A percentile compares a stretch with the other conserved stretches of the same genome.
phyloP scores from a whole-genome alignment of 2,797 vertebrate species.

The Thalassophryne amazonica region DNA sequence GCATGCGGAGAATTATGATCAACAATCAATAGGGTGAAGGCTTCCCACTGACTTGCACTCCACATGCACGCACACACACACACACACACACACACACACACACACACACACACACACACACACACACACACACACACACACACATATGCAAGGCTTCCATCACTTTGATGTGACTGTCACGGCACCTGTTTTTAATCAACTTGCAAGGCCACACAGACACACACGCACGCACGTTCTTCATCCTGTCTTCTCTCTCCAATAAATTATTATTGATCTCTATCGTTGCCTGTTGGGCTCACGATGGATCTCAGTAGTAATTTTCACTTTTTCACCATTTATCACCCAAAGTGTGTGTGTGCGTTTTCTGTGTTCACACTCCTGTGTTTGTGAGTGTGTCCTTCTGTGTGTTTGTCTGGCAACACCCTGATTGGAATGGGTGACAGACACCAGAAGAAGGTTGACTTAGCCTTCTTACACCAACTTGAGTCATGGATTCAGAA shows the following conservation, averaged over 20 bases:
- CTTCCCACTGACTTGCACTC: constrained; percentile 27
- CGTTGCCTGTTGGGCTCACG: constrained; percentile 45
- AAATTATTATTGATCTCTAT: constrained; percentile 73
- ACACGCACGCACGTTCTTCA: constrained; percentile 35
- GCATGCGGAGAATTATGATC: constrained; percentile 70
- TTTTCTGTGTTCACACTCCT: constrained; percentile 25
- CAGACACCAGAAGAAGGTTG: constrained; percentile 12
- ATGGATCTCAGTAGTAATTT: constrained; percentile 69
- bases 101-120: constrained; percentile 10
- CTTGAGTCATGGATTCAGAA: constrained; percentile 28
- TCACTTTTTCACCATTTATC: constrained; percentile 65
- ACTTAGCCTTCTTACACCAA: constrained; percentile 25
- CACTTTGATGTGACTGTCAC: constrained; percentile 73
- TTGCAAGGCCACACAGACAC: constrained; percentile 66
- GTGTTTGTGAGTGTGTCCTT: constrained; percentile 3
- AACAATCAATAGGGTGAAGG: constrained; percentile 62
- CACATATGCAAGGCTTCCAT: constrained; percentile 52
- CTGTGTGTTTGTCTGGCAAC: constrained; percentile 2
- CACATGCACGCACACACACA: constrained; percentile 7
- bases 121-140: constrained; percentile 23
- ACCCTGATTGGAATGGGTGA: constrained; percentile 26
- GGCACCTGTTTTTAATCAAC: constrained; percentile 76
- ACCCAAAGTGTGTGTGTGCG: constrained; percentile 47
- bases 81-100: constrained; percentile 13
- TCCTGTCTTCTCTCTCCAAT: constrained; percentile 53